Evolutionary conservation across 2,888 invertebrate species (phyloP).

Genomic region (Therioaphis trifolii): DNA sequence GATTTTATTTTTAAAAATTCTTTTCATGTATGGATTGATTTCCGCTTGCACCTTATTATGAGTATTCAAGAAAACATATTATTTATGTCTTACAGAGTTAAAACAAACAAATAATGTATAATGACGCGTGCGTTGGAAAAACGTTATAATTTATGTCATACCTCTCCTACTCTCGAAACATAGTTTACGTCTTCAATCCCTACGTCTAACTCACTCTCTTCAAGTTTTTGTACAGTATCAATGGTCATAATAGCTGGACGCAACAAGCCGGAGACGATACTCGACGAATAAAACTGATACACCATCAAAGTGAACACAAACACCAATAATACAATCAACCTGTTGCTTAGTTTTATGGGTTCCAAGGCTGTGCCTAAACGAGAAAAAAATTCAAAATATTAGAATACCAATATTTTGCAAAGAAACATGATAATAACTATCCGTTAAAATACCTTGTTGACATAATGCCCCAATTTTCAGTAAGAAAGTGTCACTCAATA

Average conservation of each 20-base stretch:
- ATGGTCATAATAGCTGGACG: constrained; percentile 75
- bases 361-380: constrained; percentile 37
- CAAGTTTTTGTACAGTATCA: constrained; percentile 73
- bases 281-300: constrained; percentile 79
- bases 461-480: constrained; percentile 57
- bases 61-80: not conserved
- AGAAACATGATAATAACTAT: no score
- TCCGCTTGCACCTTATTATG: constrained; percentile 67
- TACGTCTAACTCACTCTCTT: constrained; percentile 73
- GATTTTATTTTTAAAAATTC: constrained; percentile 69
- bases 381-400: not conserved
- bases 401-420: no score
- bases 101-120: not conserved
- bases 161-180: not conserved
- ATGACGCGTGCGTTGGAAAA: not conserved
- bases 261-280: constrained; percentile 76
- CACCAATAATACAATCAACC: constrained; percentile 72
- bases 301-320: constrained; percentile 74
- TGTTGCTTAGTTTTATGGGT: constrained; percentile 67
- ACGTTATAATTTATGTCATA: not conserved
- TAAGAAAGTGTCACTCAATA: constrained; percentile 61
- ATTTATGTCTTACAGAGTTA: not conserved
- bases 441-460: constrained; percentile 61
- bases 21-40: constrained; percentile 73
- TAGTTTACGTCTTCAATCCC: constrained; percentile 73